Conservation (phyloP, 2,113 vertebrate genomes). For the Bambusicola thoracicus region DNA sequence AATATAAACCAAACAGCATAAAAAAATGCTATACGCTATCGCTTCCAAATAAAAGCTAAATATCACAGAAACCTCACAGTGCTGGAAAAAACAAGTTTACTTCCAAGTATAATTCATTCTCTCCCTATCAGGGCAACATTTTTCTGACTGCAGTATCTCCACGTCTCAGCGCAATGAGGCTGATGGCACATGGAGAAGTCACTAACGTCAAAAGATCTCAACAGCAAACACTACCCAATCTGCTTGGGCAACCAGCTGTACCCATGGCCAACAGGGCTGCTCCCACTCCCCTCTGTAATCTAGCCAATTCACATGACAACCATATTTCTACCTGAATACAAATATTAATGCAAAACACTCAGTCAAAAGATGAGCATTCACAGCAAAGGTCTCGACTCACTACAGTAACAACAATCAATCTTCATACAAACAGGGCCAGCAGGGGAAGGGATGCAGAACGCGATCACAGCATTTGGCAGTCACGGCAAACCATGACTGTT, state of each 20-base stretch:
- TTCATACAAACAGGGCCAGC: neutral
- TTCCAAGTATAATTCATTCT: slow-evolving; percentile 58
- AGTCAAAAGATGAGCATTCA: slow-evolving; percentile 62
- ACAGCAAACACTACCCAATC: slow-evolving; percentile 12
- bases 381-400: neutral
- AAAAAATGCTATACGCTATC: slow-evolving; percentile 77
- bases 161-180: slow-evolving; percentile 14
- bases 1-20: slow-evolving; percentile 76
- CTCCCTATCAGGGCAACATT: slow-evolving; percentile 55
- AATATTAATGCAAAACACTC: slow-evolving; percentile 1
- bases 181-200: neutral
- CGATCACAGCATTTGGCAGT: neutral
- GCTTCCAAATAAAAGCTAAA: slow-evolving; percentile 82
- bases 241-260: slow-evolving; percentile 10
- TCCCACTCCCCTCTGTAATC: neutral
- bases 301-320: neutral
- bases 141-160: slow-evolving; percentile 48
- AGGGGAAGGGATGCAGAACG: neutral
- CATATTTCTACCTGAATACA: slow-evolving; percentile 39
- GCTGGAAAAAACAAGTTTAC: slow-evolving; percentile 76
- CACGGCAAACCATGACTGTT: neutral
- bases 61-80: slow-evolving; percentile 78
- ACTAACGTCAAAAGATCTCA: neutral
- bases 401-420: neutral
- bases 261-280: neutral